These are phyloP conservation scores for Eurystomus gularis DNA, from an alignment of 2,113 vertebrate species.

Conservation along the genomic window DNA sequence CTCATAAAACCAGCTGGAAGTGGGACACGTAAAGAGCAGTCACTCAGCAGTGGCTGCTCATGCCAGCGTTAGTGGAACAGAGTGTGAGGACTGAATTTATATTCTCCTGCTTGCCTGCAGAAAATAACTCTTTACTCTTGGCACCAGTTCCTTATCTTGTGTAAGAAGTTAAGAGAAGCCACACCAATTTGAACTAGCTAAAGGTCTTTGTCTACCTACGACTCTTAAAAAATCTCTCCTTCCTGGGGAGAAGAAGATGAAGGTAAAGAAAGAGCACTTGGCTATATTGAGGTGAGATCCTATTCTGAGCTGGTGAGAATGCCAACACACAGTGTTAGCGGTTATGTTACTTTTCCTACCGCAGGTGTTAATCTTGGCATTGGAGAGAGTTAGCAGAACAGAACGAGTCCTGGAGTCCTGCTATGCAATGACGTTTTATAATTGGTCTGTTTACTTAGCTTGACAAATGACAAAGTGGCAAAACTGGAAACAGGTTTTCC, in stretches of 20 bases:
- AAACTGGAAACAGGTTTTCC: slow-evolving; percentile 16
- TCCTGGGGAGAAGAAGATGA: neutral
- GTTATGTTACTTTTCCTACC: slow-evolving; percentile 43
- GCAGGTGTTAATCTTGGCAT: slow-evolving; percentile 61
- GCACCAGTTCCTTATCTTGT: neutral
- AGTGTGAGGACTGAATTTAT: slow-evolving; percentile 9
- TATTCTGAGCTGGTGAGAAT: neutral
- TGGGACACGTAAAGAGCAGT: slow-evolving; percentile 50
- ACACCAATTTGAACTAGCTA: neutral
- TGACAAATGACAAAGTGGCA: slow-evolving; percentile 34
- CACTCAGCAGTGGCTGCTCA: slow-evolving; percentile 18
- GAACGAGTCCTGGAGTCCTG: slow-evolving; percentile 32
- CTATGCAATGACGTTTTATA: neutral
- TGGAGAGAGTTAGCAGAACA: neutral
- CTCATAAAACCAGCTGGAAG: slow-evolving; percentile 39
- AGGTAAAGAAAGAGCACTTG: neutral
- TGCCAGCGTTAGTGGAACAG: slow-evolving; percentile 25
- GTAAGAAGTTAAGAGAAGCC: neutral
- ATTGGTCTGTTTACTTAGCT: slow-evolving; percentile 24
- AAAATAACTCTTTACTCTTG: neutral
- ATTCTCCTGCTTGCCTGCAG: neutral
- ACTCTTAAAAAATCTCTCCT: neutral
- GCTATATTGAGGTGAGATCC: neutral
- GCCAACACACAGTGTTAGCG: neutral
- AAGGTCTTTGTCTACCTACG: neutral